phyloP scores from a whole-genome alignment of 2,113 vertebrate species.

The Phrynosoma platyrhinos region DNA sequence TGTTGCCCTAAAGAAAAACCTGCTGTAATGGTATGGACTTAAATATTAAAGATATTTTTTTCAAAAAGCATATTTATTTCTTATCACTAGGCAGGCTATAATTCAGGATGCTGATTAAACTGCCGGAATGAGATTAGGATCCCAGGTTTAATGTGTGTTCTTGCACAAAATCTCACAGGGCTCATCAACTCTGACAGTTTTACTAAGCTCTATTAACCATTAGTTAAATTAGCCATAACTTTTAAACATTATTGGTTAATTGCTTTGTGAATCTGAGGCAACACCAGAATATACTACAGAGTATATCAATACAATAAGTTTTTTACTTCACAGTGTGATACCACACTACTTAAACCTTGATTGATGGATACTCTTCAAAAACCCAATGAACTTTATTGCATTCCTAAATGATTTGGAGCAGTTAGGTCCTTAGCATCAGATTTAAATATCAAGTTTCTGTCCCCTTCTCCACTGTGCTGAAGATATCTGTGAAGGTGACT shows the following conservation, averaged over 20 bases:
- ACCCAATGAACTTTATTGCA: constrained; percentile 17
- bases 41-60: constrained; percentile 30
- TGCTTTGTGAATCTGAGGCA: constrained; percentile 74
- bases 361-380: constrained; percentile 36
- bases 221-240: constrained; percentile 81
- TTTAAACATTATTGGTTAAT: constrained; percentile 80
- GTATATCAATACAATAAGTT: constrained; percentile 54
- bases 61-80: constrained; percentile 23
- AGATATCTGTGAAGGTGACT: neutral
- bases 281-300: constrained; percentile 73
- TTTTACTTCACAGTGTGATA: constrained; percentile 52
- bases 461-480: neutral
- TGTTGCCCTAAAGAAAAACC: constrained; percentile 11
- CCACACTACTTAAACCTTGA: constrained; percentile 50
- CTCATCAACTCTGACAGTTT: constrained; percentile 75
- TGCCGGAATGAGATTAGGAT: constrained; percentile 63
- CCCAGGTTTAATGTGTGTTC: constrained; percentile 68
- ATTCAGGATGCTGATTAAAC: constrained; percentile 62
- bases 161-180: constrained; percentile 66
- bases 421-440: neutral
- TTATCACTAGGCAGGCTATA: constrained; percentile 11
- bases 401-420: constrained; percentile 19
- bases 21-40: neutral
- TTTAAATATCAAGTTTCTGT: neutral
- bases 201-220: constrained; percentile 76